Percentiles rank a stretch among this genome's conserved stretches.
Evolutionary conservation across 2,113 vertebrate species (phyloP).

Genomic region (Peromyscus californicus): DNA sequence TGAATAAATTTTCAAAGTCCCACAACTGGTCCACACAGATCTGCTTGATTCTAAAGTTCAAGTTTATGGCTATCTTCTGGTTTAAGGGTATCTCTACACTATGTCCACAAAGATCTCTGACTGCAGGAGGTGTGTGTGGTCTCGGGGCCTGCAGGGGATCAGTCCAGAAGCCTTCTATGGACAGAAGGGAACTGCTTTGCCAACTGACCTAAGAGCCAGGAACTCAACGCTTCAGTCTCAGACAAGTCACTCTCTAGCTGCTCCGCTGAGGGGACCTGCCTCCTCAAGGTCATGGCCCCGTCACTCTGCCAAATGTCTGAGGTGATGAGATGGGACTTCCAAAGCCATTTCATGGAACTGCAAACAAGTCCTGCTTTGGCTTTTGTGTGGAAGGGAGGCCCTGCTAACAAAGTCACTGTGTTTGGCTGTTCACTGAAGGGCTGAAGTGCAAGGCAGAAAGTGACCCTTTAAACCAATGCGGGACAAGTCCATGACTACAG

Average conservation of each 20-base stretch:
- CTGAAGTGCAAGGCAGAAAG: background rate
- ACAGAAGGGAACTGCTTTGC: background rate
- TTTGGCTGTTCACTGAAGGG: background rate
- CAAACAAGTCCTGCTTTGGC: background rate
- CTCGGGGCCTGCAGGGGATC: background rate
- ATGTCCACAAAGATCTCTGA: background rate
- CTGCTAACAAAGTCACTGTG: background rate
- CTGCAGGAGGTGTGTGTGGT: background rate
- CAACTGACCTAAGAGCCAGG: background rate
- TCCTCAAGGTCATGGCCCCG: background rate
- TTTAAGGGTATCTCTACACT: too few relatives aligned
- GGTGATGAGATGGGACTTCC: background rate
- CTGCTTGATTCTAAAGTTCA: background rate
- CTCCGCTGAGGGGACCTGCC: too few relatives aligned
- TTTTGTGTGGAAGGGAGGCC: background rate
- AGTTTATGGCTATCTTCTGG: background rate
- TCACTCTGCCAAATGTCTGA: background rate
- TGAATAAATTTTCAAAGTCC: background rate
- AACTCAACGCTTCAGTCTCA: background rate
- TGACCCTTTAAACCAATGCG: fast-evolving
- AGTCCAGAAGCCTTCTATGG: too few relatives aligned
- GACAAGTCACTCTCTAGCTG: background rate
- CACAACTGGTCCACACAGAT: background rate
- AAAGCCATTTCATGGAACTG: background rate
- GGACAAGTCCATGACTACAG: background rate